Base-by-base conservation (phyloP, 2,113 vertebrate genomes). In the Jaculus jaculus region DNA sequence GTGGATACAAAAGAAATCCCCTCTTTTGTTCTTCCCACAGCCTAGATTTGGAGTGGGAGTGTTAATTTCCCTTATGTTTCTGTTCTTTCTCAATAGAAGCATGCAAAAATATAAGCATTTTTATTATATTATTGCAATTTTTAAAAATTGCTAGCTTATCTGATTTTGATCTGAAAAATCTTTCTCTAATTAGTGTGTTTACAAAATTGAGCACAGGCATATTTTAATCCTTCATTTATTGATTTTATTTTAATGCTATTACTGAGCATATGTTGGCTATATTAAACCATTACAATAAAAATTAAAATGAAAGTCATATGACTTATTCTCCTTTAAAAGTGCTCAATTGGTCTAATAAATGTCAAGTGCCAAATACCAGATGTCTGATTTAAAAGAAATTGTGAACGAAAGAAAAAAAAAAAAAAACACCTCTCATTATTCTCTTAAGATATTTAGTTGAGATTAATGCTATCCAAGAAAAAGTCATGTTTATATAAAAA, bases 281-380 rank as follows among this genome's bases (percentile, higher is more conserved):
- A 84, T 93, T 96, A 96, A 97, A 92, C 95, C 73, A 96, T 94
- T 97, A 97, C 86, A 97, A 94, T 97, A 97, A 97, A 97, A 96
- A 97, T 96, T 96, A 96, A 96, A 97, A 97, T 96, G 96, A 97
- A 97, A 97, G 83, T 97, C 96, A 96, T 94, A 95, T 96, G 96
- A 97, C 96, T 96, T 96, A 97, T 94, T 39, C 89, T 87, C 93
- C 39, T 94, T 96, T 97, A 96, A 97, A 96, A 95, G 73, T 93
- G 63, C 84, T 97, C 92, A 94, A 92, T 95, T 23, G 61, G 86
- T 87, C 93, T 95, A 94, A 95, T 97, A 97, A 97, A 96, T 96
- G 61, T 96, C 10, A 28, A 92, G 88, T 96, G 87, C 96, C 96
- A 97, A 95, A 96, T 94, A 91, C 96, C 97, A 97, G 97, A 96